Evolutionary conservation across 2,888 invertebrate species (phyloP).

Genomic region (Macaria liturata): DNA sequence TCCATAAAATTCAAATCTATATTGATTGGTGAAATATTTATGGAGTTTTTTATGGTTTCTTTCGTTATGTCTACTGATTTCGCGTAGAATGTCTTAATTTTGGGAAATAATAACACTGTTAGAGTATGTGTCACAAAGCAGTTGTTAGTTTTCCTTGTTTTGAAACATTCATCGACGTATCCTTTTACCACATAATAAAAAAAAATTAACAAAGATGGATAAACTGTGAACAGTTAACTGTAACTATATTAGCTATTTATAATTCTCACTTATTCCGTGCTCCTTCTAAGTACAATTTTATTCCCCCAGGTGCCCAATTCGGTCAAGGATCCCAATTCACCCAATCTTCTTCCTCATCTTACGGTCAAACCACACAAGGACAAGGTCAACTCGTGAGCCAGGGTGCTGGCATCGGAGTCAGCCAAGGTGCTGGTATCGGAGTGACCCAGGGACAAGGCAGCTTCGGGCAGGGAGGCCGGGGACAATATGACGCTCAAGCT

Average conservation of each 20-base stretch:
- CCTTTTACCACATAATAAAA: too few relatives aligned
- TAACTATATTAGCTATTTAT: too few relatives aligned
- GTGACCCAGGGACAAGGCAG: conserved; percentile 45
- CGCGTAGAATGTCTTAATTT: conserved; percentile 20
- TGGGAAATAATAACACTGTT: conserved; percentile 1
- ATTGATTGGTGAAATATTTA: conserved; percentile 28
- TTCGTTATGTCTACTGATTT: conserved; percentile 18
- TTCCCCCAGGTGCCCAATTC: conserved; percentile 35
- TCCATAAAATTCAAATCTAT: conserved; percentile 30
- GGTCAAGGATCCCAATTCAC: conserved; percentile 39
- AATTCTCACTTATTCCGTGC: too few relatives aligned
- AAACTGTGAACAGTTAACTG: too few relatives aligned
- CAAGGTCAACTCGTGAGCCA: conserved; percentile 31
- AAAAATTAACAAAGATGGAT: too few relatives aligned
- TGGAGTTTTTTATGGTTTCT: conserved; percentile 14
- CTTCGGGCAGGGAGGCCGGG: conserved; percentile 41
- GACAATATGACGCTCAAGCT: conserved; percentile 44
- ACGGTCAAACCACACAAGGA: conserved; percentile 31
- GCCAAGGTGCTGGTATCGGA: conserved; percentile 37
- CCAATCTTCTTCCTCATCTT: conserved; percentile 34
- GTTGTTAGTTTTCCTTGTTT: too few relatives aligned
- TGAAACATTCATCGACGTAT: too few relatives aligned
- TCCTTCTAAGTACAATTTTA: background rate
- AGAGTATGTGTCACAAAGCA: too few relatives aligned
- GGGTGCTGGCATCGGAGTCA: conserved; percentile 27